phyloP scores from a whole-genome alignment of 1,140 invertebrate species.

The Camponotus floridanus region DNA sequence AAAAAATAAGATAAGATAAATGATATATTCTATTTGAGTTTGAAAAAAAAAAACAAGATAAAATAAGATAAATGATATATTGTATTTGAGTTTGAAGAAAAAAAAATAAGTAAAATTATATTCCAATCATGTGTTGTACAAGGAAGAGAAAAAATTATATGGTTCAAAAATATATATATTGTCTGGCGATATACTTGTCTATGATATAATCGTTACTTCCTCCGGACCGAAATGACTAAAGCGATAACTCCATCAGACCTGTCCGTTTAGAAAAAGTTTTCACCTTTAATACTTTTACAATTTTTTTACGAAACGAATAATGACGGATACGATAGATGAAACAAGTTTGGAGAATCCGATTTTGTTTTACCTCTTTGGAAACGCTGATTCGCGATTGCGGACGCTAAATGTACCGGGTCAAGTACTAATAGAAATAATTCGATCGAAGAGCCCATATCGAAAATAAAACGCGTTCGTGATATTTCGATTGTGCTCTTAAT shows the following conservation, averaged over 20 bases:
- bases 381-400: not conserved
- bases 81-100: too few species aligned
- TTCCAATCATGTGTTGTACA: not conserved
- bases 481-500: not conserved
- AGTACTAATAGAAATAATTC: slow-evolving; percentile 27
- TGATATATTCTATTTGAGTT: not conserved
- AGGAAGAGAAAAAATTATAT: not conserved
- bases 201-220: not conserved
- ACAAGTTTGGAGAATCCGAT: not conserved
- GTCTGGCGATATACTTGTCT: not conserved
- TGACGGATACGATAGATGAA: not conserved
- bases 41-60: too few species aligned
- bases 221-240: slow-evolving; percentile 7
- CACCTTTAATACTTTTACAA: slow-evolving; percentile 15
- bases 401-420: not conserved
- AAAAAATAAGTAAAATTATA: not conserved
- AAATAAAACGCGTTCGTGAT: not conserved
- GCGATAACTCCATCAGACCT: slow-evolving; percentile 3
- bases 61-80: not conserved
- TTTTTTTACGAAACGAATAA: too few species aligned
- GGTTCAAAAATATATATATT: not conserved
- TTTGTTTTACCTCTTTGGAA: not conserved
- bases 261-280: slow-evolving; percentile 5
- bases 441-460: slow-evolving; percentile 10
- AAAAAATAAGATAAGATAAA: not conserved